Evolutionary conservation across 2,113 vertebrate species (phyloP), one percentile per base, ranked within the genome.

Genomic region (Channa argus): DNA sequence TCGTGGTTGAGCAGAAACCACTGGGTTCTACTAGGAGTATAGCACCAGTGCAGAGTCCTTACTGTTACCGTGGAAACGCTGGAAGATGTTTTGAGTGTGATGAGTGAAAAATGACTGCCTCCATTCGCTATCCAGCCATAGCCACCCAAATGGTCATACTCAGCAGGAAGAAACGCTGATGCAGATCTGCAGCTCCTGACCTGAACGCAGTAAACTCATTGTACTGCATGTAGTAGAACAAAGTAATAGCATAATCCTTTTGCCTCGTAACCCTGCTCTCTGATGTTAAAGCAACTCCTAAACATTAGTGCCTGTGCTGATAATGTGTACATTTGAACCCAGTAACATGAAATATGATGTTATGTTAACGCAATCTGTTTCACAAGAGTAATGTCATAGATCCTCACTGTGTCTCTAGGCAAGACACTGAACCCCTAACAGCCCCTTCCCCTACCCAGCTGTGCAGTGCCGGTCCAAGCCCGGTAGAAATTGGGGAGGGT

Each of bases 21-120:
- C 6, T 49, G 41, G 71, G 61, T 44, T 72, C 70, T 68, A 69
- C 24, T 5, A 75, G 80, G 87, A 79, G 63, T 78, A 80, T 3
- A 65, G 63, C 38, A 43, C 59, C 62, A 39, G 79, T 15, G 79
- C 63, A 69, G 58, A 87, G 79, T 88, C 84, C 84, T 88, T 90
- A 79, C 66, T 82, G 92, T 92, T 92, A 79, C 91, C 54, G 91
- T 91, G 87, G 90, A 81, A 91, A 94, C 88, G 74, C 50, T 50
- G 77, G 63, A 59, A 90, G 79, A 63, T 55, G 39, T 82, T 91
- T 55, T 50, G 75, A 76, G 79, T n/a, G 8, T 36, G 61, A 47
- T 63, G 82, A 75, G 63, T 60, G 71, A 68, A 64, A 87, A 86
- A 79, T 38, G 70, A 77, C 75, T 61, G 49, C 58, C 13, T 55